Conservation (phyloP, 37 sponge, comb jelly and placozoan species). For the Beroe forskalii region DNA sequence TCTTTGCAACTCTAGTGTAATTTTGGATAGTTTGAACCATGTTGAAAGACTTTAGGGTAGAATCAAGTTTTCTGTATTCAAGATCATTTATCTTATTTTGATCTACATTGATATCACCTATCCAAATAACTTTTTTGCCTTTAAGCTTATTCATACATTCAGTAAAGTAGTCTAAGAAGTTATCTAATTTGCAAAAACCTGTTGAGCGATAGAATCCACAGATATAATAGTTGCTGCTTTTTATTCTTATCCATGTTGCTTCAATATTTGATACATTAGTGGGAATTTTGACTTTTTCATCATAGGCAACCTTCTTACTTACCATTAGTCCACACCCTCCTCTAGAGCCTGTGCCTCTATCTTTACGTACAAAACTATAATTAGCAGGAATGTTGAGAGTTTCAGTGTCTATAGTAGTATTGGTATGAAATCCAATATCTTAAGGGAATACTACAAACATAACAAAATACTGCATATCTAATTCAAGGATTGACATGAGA, state of each 20-base stretch:
- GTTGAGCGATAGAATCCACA: slow-evolving; percentile 4
- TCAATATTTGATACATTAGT: background rate
- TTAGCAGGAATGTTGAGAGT: background rate
- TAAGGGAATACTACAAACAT: too few species aligned
- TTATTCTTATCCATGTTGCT: background rate
- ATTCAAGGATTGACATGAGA: too few species aligned
- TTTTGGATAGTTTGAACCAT: background rate
- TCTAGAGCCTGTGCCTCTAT: background rate
- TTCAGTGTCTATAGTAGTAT: background rate
- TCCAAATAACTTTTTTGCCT: slow-evolving; percentile 17
- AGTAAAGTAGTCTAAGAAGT: background rate
- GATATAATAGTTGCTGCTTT: background rate
- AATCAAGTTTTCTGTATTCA: background rate
- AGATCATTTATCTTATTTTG: background rate
- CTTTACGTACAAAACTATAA: background rate
- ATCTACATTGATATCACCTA: slow-evolving; percentile 10
- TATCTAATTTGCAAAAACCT: background rate
- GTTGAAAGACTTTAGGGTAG: background rate
- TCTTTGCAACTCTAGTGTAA: background rate
- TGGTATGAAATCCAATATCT: too few species aligned
- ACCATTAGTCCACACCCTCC: background rate
- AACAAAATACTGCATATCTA: too few species aligned
- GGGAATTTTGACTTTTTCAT: background rate
- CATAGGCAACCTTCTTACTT: background rate
- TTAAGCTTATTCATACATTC: background rate